Evolutionary conservation across 2,888 invertebrate genomes (phyloP).

Genomic region (Timema cristinae): DNA sequence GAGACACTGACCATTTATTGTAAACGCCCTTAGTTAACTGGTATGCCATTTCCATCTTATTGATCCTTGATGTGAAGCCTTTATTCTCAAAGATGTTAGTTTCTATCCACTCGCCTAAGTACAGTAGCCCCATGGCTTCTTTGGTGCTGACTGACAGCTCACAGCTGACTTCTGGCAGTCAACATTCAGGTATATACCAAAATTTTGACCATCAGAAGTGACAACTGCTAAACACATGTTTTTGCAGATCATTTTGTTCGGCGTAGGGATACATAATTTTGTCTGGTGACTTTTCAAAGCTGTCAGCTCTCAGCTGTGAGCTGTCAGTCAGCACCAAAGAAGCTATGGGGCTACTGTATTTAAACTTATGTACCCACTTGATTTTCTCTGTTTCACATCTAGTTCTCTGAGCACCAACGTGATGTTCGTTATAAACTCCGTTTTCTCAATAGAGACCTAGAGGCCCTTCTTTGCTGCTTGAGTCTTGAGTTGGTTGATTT

Average conservation of each 20-base stretch:
- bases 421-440: slow-evolving; percentile 2
- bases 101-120: slow-evolving; percentile 2
- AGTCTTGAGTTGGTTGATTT: slow-evolving; percentile 1
- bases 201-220: no score
- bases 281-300: no score
- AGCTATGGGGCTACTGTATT: no score
- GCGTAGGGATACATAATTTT: no score
- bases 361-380: neutral
- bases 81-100: slow-evolving; percentile 7
- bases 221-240: no score
- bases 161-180: no score
- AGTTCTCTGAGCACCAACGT: neutral
- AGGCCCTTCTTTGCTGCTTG: slow-evolving; percentile 3
- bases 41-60: slow-evolving; percentile 12
- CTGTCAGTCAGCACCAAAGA: no score
- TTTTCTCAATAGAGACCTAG: neutral
- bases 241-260: no score
- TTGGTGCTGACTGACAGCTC: no score
- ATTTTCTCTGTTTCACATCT: neutral
- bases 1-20: neutral
- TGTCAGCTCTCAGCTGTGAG: no score
- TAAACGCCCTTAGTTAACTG: neutral
- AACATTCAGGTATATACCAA: no score
- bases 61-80: neutral
- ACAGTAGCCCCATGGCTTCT: no score